Conservation (phyloP, 2,888 invertebrate species). For the Drosophila putrida region DNA sequence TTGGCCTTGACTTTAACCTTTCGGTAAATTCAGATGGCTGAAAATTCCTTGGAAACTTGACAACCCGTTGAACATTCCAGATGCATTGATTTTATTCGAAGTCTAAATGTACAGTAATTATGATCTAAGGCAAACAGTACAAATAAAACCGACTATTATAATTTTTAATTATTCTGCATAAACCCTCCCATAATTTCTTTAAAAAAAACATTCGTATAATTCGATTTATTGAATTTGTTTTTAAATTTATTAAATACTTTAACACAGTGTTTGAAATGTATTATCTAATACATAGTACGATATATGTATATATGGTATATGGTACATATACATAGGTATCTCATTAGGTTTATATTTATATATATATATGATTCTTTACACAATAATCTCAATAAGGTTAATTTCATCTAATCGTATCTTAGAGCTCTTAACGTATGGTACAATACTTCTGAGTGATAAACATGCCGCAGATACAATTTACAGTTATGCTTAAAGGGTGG, state of each 20-base stretch:
- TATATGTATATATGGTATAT: constrained; percentile 61
- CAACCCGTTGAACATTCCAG: no score
- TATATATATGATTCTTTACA: constrained; percentile 47
- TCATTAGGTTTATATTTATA: constrained; percentile 44
- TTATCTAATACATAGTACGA: constrained; percentile 67
- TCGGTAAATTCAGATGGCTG: no score
- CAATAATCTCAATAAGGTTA: constrained; percentile 66
- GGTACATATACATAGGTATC: constrained; percentile 62
- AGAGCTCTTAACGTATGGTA: constrained; percentile 64
- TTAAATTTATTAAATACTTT: constrained; percentile 79
- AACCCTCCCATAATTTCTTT: background rate
- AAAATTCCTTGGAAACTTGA: no score
- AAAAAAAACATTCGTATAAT: background rate
- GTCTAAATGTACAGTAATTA: no score
- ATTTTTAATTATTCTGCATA: background rate
- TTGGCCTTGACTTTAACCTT: no score
- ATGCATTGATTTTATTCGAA: no score
- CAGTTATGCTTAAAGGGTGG: constrained; percentile 28
- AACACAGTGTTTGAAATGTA: constrained; percentile 81
- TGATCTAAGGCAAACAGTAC: no score
- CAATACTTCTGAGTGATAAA: constrained; percentile 52
- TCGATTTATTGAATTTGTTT: constrained; percentile 43
- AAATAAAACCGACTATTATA: background rate
- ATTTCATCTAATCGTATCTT: constrained; percentile 69
- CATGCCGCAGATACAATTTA: constrained; percentile 38